phyloP scores from a whole-genome alignment of 2,888 invertebrate genomes.

The Heliconius ismenius region DNA sequence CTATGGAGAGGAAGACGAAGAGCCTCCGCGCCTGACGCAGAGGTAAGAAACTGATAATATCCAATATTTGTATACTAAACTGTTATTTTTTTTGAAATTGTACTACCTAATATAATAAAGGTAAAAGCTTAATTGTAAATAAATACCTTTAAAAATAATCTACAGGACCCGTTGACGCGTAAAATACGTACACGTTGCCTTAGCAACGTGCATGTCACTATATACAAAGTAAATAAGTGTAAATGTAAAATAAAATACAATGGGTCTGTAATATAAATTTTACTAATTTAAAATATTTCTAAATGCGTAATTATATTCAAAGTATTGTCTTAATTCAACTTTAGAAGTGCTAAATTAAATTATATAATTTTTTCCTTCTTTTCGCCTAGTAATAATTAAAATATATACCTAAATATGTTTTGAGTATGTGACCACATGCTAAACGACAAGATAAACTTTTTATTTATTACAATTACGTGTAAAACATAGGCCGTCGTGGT shows the following conservation, averaged over 20 bases:
- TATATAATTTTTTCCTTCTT: too few species aligned
- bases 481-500: too few species aligned
- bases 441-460: too few species aligned
- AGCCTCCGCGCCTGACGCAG: constrained; percentile 77
- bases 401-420: too few species aligned
- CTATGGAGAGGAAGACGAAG: constrained; percentile 74
- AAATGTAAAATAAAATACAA: neutral
- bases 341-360: too few species aligned
- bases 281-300: neutral
- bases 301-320: too few species aligned
- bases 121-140: neutral
- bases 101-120: neutral
- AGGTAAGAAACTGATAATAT: constrained; percentile 59
- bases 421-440: too few species aligned
- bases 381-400: too few species aligned
- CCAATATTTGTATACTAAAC: neutral
- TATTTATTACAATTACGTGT: too few species aligned
- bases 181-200: neutral
- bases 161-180: neutral
- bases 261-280: neutral
- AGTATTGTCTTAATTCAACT: too few species aligned
- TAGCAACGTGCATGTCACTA: neutral
- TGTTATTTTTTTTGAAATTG: neutral
- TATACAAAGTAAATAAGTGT: neutral
- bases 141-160: neutral